Evolutionary conservation across 2,113 vertebrate species (phyloP), one percentile per base, ranked within the genome.

Genomic region (Gnathonemus longibarbis): DNA sequence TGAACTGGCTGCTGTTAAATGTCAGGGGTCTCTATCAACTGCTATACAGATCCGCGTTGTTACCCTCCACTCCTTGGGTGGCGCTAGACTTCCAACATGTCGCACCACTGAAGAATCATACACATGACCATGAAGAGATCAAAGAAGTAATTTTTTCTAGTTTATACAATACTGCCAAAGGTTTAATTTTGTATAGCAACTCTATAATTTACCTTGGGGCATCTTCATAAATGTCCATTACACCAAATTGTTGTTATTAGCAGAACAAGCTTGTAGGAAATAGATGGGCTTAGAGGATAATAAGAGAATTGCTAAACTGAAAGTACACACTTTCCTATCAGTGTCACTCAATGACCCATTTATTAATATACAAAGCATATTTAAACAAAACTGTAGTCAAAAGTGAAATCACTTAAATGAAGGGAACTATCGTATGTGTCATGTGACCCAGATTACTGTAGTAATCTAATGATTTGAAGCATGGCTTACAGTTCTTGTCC

Each of bases 401-500:
- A 42, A 42, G 39, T 42, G 39, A 3, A 42, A n/a, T 24, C 9
- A 84, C 3, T 4, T 84, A 48, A 39, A 15, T 21, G 45, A 27
- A 6, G 31, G 5, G 31, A n/a, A 80, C 70, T 39, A 77, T 15
- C 13, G 1, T 84, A 24, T 48, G 83, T 84, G 45, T 24, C 45
- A 48, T 87, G 15, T 87, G 85, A 52, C 49, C 50, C 5, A 53
- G 21, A 35, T 39, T 35, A 35, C 31, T 87, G 15, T 13, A 35
- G 24, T 46, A 31, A 90, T 31, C 80, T 88, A 88, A 93, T 94
- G 92, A 27, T 11, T 31, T 70, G 27, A 70, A 91, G 89, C 90
- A 90, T 93, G 93, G 91, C 90, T 90, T 84, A 86, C 91, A 91
- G 91, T 88, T 91, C 31, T 13, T 87, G 2, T 17, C 50, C 50